Percentiles rank a stretch among this genome's conserved stretches.
These are phyloP conservation scores for Oryzias celebensis DNA, from an alignment of 2,113 vertebrate genomes.

Conservation along the genomic window DNA sequence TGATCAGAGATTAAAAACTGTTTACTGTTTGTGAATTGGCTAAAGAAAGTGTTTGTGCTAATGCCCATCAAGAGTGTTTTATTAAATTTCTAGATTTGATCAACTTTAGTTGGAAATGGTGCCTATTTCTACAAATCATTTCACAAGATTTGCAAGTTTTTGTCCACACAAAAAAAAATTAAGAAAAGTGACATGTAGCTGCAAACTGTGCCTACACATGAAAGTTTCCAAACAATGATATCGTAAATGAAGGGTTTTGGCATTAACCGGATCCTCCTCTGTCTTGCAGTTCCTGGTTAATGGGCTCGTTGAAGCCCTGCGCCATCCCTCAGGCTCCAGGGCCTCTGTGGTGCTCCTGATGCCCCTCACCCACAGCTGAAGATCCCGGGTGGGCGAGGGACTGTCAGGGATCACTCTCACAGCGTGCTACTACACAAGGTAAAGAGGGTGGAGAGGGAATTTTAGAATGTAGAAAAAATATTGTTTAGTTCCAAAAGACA, in stretches of 20 bases:
- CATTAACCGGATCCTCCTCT: neutral
- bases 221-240: neutral
- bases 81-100: no score
- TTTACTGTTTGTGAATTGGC: no score
- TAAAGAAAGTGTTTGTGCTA: no score
- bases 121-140: no score
- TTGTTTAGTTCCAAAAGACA: no score
- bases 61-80: no score
- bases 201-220: neutral
- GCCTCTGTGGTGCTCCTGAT: constrained; percentile 99
- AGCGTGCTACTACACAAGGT: constrained; percentile 92
- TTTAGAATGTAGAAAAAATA: no score
- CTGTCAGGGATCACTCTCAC: constrained; percentile 97
- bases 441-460: constrained; percentile 34
- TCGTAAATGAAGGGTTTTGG: neutral
- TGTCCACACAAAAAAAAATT: no score
- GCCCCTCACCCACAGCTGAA: constrained; percentile 99
- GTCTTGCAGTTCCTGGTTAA: constrained; percentile 84
- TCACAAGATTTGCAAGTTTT: no score
- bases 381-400: constrained; percentile 99
- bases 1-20: no score
- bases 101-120: no score
- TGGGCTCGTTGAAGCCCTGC: constrained; percentile 85
- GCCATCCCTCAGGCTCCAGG: constrained; percentile 93
- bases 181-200: no score